These are phyloP conservation scores for Acridotheres tristis DNA, from an alignment of 2,797 vertebrate species.

Conservation along the genomic window DNA sequence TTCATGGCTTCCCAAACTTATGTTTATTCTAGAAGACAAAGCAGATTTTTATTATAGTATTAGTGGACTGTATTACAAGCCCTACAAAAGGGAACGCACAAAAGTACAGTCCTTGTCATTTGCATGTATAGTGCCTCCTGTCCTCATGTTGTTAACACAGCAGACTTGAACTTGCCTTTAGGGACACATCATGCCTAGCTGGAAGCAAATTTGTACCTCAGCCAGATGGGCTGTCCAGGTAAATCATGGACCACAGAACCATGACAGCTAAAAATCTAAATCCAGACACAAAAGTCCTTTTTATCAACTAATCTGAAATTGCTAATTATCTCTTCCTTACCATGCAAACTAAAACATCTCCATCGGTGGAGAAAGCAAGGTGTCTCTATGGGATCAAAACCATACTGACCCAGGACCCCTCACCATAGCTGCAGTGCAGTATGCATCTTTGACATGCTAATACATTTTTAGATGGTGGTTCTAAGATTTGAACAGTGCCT, in stretches of 20 bases:
- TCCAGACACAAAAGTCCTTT: not conserved
- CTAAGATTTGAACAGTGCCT: not conserved
- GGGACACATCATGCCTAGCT: not conserved
- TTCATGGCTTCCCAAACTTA: not conserved
- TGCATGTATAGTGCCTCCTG: not conserved
- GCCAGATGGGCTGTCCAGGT: not conserved
- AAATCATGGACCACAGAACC: not conserved
- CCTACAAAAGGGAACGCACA: not conserved
- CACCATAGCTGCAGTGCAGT: not conserved
- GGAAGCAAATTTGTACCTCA: not conserved
- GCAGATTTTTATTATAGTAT: not conserved
- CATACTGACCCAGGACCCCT: rapidly evolving
- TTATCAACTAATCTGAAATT: not conserved
- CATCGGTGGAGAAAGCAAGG: not conserved
- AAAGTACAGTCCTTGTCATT: not conserved
- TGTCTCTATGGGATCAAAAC: not conserved
- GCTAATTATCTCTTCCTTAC: not conserved
- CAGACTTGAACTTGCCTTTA: not conserved
- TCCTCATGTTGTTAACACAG: not conserved
- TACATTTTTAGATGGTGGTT: rapidly evolving
- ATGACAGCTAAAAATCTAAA: not conserved
- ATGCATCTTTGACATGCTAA: not conserved
- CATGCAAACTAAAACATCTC: not conserved
- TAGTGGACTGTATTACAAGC: not conserved
- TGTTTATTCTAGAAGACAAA: not conserved